phyloP scores from a whole-genome alignment of 2,888 invertebrate genomes.

The Cerastoderma edule region DNA sequence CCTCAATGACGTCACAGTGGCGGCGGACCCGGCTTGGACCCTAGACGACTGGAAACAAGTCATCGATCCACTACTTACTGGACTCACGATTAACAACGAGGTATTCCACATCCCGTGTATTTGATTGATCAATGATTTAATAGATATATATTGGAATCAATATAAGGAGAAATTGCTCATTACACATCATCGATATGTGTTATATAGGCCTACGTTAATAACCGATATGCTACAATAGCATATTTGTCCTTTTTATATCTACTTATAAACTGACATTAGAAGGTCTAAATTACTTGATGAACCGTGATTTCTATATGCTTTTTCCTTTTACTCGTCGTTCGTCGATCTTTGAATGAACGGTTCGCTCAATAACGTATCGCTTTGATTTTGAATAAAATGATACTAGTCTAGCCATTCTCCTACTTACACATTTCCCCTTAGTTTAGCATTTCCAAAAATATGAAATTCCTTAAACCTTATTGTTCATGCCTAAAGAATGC shows the following conservation, averaged over 20 bases:
- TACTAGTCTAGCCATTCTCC: not conserved
- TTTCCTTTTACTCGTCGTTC: no score
- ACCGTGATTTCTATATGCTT: no score
- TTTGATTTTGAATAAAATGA: not conserved
- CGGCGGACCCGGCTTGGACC: constrained; percentile 70
- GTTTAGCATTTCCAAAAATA: not conserved
- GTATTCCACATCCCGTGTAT: not conserved
- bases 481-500: not conserved
- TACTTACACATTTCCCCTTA: not conserved
- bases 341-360: no score
- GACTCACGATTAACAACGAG: not conserved
- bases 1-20: constrained; percentile 72
- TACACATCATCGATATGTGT: not conserved
- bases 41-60: constrained; percentile 68
- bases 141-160: no score
- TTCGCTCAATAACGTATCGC: no score
- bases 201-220: not conserved
- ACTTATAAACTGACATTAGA: no score
- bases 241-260: no score
- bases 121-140: no score
- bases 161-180: not conserved
- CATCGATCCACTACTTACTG: constrained; percentile 65
- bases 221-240: not conserved
- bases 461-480: not conserved
- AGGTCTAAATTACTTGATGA: no score